Evolutionary conservation across 2,888 invertebrate species (phyloP).

Genomic region (Shargacucullia verbasci): DNA sequence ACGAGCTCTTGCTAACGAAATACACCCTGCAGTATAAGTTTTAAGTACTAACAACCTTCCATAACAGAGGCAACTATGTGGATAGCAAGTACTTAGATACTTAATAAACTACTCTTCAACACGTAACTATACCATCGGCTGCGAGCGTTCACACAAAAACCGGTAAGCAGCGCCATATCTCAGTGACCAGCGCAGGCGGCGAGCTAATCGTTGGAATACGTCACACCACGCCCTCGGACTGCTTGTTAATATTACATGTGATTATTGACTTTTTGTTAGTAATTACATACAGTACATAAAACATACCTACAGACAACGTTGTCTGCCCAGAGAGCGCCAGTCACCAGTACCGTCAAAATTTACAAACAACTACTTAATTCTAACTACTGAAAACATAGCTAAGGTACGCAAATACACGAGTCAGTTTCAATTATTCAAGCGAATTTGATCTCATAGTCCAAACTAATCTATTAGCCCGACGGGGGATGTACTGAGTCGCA

Average conservation of each 20-base stretch:
- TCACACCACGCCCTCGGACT: constrained; percentile 41
- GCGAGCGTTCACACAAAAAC: constrained; percentile 32
- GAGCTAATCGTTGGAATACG: constrained; percentile 54
- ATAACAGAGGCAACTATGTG: constrained; percentile 4
- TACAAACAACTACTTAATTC: background rate
- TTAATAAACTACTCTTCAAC: constrained; percentile 17
- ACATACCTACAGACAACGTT: too few species aligned
- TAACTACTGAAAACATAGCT: background rate
- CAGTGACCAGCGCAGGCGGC: constrained; percentile 55
- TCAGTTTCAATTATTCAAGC: constrained; percentile 18
- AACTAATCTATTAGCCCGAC: constrained; percentile 38
- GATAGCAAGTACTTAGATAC: background rate
- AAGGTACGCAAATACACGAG: constrained; percentile 5
- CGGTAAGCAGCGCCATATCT: constrained; percentile 46
- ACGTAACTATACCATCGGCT: constrained; percentile 17
- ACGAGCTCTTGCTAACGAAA: too few species aligned
- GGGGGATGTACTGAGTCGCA: constrained; percentile 6
- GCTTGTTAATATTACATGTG: constrained; percentile 34
- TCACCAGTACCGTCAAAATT: too few species aligned
- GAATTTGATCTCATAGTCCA: constrained; percentile 29
- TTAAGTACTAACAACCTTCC: too few species aligned
- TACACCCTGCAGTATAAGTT: too few species aligned
- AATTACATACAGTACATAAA: constrained; percentile 3
- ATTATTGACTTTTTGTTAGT: constrained; percentile 44
- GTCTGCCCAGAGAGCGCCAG: too few species aligned